Evolutionary conservation across 2,888 invertebrate species (phyloP), one percentile per base, ranked within the genome.

Genomic region (Aleiodes alternator): DNA sequence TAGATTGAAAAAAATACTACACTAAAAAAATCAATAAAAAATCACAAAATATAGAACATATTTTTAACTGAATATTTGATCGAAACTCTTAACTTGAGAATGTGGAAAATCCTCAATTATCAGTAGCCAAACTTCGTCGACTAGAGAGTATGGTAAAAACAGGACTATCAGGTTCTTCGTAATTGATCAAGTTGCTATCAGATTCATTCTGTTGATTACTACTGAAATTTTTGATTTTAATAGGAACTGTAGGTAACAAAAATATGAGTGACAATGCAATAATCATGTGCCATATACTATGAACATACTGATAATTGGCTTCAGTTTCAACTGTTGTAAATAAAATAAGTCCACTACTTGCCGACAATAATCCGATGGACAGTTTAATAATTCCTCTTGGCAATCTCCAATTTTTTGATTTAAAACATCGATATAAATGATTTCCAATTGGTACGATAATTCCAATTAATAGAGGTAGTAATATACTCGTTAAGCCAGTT

Each of bases 241-340:
- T 38, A 29, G 31, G n/a, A n/a, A 16, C 78, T 50, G 84, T 74
- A 78, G 93, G 93, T 48, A 93, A 87, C 23, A 93, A 86, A 84
- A 92, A 92, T 70, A 92, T 86, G 53, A 93, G 87, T 9, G 91
- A 92, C 56, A 91, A 80, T 3, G 92, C 92, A 85, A 93, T 92
- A 66, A 91, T 89, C 55, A 91, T 90, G 82, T 93, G 92, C 93
- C 93, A 93, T 23, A 90, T 89, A 83, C 92, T 92, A 86, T 93
- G 93, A 16, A 92, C 90, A 81, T 91, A 92, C 88, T 92, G 90
- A 79, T 93, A 93, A 87, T 93, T 93, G 51, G 90, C 90, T 79
- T 91, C 90, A 0, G 92, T 93, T 86, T 93, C 92, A 12, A 92
- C 87, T 79, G 92, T 90, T 56, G 91, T 91, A 85, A 91, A 93